Percentiles rank a stretch among this genome's conserved stretches.
These are phyloP conservation scores for Meles meles DNA, from an alignment of 2,113 vertebrate genomes.

Conservation along the genomic window DNA sequence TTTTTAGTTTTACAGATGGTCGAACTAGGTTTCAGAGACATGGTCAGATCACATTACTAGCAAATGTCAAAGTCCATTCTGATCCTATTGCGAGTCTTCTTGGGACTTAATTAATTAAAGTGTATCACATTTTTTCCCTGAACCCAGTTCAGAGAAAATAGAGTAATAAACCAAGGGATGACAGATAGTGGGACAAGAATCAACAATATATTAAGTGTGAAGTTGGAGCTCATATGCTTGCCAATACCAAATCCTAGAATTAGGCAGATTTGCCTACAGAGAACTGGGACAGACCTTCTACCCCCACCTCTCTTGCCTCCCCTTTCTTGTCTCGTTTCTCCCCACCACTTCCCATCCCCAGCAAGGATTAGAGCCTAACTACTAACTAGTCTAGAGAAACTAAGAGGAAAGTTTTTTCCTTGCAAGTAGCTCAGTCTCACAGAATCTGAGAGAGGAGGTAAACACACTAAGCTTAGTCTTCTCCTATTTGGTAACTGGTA, in stretches of 20 bases:
- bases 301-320: accelerated
- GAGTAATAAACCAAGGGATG: neutral
- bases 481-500: neutral
- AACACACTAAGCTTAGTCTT: neutral
- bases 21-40: neutral
- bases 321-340: neutral
- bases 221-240: neutral
- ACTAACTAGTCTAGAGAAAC: neutral
- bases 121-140: neutral
- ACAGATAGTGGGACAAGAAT: neutral
- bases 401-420: neutral
- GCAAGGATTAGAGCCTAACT: neutral
- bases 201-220: neutral
- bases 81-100: neutral
- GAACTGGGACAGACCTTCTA: neutral
- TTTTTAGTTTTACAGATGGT: neutral
- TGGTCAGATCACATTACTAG: neutral
- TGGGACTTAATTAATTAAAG: neutral
- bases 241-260: neutral
- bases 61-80: neutral
- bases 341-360: accelerated
- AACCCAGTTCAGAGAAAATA: neutral
- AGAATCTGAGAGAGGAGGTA: neutral
- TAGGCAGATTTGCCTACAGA: neutral
- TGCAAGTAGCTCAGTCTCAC: neutral